Evolutionary conservation across 2,888 invertebrate genomes (phyloP).

Genomic region (Tinea semifulvella): DNA sequence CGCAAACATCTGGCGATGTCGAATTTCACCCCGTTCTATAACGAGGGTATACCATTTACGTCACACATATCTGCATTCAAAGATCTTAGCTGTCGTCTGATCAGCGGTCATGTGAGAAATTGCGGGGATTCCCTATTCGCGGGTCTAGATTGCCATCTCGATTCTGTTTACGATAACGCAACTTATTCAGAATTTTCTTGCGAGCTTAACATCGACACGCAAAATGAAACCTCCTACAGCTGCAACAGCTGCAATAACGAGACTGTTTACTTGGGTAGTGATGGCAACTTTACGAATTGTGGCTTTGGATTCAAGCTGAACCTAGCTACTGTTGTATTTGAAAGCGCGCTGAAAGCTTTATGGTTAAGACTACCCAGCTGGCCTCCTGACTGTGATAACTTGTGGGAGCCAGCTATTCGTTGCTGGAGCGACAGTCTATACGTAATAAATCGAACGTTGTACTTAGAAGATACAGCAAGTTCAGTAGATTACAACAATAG

Average conservation of each 20-base stretch:
- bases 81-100: slow-evolving; percentile 43
- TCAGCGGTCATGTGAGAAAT: slow-evolving; percentile 27
- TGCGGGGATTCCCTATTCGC: slow-evolving; percentile 17
- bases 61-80: slow-evolving; percentile 28
- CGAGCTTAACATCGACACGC: slow-evolving; percentile 44
- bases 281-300: slow-evolving; percentile 43
- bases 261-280: slow-evolving; percentile 28
- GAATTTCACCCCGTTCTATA: slow-evolving; percentile 16
- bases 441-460: slow-evolving; percentile 41
- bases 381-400: slow-evolving; percentile 31
- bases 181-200: slow-evolving; percentile 25
- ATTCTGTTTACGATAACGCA: slow-evolving; percentile 14
- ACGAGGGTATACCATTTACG: slow-evolving; percentile 8
- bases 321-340: slow-evolving; percentile 42
- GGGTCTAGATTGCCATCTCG: slow-evolving; percentile 38
- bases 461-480: slow-evolving; percentile 33
- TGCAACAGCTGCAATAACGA: slow-evolving; percentile 41
- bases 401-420: slow-evolving; percentile 32
- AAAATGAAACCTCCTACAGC: slow-evolving; percentile 56
- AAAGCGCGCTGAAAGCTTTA: slow-evolving; percentile 47
- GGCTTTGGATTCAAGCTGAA: slow-evolving; percentile 51
- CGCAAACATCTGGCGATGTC: slow-evolving; percentile 17
- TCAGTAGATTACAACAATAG: slow-evolving; percentile 22
- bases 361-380: slow-evolving; percentile 44
- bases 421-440: slow-evolving; percentile 35